A percentile compares a stretch with the other conserved stretches of the same genome.
These are phyloP conservation scores for Ammodytes marinus DNA, from an alignment of 2,113 vertebrate species.

Conservation along the genomic window DNA sequence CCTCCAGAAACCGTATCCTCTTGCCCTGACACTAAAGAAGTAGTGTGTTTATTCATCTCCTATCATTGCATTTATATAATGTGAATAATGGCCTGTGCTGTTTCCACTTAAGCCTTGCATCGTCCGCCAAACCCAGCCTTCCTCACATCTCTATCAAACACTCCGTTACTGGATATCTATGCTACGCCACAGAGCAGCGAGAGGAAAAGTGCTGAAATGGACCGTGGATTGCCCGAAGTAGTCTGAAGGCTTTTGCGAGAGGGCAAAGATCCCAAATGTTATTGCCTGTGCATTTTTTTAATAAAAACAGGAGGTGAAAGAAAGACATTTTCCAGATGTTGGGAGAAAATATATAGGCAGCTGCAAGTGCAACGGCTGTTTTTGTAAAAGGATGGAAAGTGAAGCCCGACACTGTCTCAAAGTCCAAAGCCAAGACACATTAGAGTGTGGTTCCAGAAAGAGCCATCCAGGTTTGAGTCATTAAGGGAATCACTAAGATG, in stretches of 20 bases:
- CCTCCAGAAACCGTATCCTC: constrained; percentile 12
- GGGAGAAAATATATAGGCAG: constrained; percentile 58
- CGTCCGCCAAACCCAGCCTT: constrained; percentile 39
- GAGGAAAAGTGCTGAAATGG: constrained; percentile 53
- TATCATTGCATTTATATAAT: constrained; percentile 43
- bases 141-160: constrained; percentile 44
- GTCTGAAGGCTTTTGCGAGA: constrained; percentile 40
- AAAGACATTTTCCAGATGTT: constrained; percentile 68
- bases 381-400: constrained; percentile 60
- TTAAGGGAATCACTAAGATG: constrained; percentile 46
- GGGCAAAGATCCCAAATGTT: constrained; percentile 56
- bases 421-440: constrained; percentile 42
- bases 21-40: constrained; percentile 34
- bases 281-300: constrained; percentile 63
- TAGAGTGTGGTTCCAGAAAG: constrained; percentile 33
- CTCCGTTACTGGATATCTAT: constrained; percentile 55
- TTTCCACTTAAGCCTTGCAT: constrained; percentile 50
- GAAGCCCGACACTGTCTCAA: constrained; percentile 57
- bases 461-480: constrained; percentile 36
- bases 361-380: constrained; percentile 71
- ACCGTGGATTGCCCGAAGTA: constrained; percentile 36
- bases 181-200: constrained; percentile 17
- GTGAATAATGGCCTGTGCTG: constrained; percentile 43
- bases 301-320: constrained; percentile 30
- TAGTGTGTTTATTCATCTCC: constrained; percentile 36